Evolutionary conservation across 2,113 vertebrate genomes (phyloP).

Genomic region (Hirundichthys speculiger): DNA sequence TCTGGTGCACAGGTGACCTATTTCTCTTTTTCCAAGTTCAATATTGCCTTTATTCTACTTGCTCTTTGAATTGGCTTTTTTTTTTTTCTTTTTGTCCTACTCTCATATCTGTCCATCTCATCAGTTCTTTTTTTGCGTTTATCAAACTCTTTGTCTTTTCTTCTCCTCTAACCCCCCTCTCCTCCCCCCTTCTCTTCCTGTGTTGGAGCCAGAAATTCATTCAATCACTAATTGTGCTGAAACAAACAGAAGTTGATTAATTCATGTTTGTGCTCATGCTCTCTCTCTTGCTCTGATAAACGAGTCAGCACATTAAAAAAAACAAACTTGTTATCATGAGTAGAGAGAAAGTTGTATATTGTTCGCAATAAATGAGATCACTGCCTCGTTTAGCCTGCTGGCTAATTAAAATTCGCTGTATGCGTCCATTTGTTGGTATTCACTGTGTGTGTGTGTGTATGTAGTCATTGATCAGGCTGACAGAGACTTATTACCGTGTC

Average conservation of each 20-base stretch:
- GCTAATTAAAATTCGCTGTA: slow-evolving; percentile 56
- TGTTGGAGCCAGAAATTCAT: slow-evolving; percentile 48
- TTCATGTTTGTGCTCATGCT: slow-evolving; percentile 56
- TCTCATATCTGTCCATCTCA: neutral
- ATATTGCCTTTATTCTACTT: neutral
- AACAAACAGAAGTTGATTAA: slow-evolving; percentile 72
- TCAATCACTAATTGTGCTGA: slow-evolving; percentile 63
- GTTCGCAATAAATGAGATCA: slow-evolving; percentile 53
- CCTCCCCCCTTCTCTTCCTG: neutral
- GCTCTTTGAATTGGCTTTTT: neutral
- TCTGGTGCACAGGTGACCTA: neutral
- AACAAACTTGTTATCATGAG: slow-evolving; percentile 50
- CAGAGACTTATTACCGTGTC: slow-evolving; percentile 72
- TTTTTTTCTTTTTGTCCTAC: too few species aligned
- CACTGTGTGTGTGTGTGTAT: slow-evolving; percentile 47
- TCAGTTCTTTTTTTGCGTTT: neutral
- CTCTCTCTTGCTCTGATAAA: slow-evolving; percentile 52
- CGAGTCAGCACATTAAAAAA: slow-evolving; percentile 18
- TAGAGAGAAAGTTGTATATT: slow-evolving; percentile 18
- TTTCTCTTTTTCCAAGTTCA: neutral
- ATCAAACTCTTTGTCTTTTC: neutral
- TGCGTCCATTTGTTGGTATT: slow-evolving; percentile 53
- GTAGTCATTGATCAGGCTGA: slow-evolving; percentile 71
- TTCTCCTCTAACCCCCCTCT: neutral
- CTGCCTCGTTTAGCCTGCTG: slow-evolving; percentile 40